Base-by-base conservation (phyloP, 2,113 vertebrate species). In the Archilochus colubris region DNA sequence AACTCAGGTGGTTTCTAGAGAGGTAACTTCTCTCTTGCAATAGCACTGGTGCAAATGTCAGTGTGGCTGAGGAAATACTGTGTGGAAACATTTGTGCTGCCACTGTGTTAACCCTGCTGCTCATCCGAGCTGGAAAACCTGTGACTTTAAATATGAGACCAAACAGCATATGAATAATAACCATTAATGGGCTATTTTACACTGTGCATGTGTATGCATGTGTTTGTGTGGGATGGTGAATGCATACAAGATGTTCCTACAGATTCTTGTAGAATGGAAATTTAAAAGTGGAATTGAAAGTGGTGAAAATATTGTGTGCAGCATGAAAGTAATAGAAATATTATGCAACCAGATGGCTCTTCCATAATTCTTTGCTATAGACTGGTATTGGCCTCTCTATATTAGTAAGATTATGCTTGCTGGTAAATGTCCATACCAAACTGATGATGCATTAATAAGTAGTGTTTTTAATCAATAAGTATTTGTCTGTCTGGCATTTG, bases 171-270 rank as follows among this genome's bases (percentile, higher is more conserved):
- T 12, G 33, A 64, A 50, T 51, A 85, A 77, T 43, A 87, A 63
- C 23, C 25, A 46, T 61, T 82, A 75, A 72, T 36, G 69, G 87
- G 69, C 36, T 64, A 14, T 74, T 94, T 89, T 70, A 59, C 79
- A 55, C 33, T 73, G 20, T 62, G 78, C 51, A 77, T 82, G 22
- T 51, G 36, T 57, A 70, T 74, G 48, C 88, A 87, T 89, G 59
- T 58, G 63, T 77, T 89, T 63, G 46, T 83, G 93, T 77, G 78
- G 48, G 51, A 40, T 86, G 57, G 79, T 48, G 82, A 89, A 82
- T 86, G 86, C 61, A 88, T 33, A 40, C 88, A 97, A 94, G 91
- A 94, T 90, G 93, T 88, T 94, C 31, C 75, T 91, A 80, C 31
- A 86, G 53, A 85, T 87, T 73, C 63, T 38, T 67, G 43, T 12